Percentiles rank a stretch among this genome's conserved stretches.
These are phyloP conservation scores for Sinocyclocheilus maitianheensis DNA, from an alignment of 2,113 vertebrate genomes.

Conservation along the genomic window DNA sequence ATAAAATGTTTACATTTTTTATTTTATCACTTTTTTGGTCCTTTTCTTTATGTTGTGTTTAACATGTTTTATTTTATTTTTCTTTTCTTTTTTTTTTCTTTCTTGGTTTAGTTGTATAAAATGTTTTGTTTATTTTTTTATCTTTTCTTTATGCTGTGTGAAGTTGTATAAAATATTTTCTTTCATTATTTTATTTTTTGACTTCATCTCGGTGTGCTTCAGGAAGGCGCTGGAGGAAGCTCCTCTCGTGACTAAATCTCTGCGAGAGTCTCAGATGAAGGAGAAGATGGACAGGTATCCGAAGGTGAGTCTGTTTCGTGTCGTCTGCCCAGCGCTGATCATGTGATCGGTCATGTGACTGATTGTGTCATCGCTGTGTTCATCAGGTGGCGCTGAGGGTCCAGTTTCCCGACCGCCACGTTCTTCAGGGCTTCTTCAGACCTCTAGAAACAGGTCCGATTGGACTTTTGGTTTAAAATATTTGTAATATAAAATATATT, in stretches of 20 bases:
- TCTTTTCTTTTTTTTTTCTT: too few species aligned
- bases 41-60: too few species aligned
- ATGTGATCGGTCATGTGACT: conserved; percentile 13
- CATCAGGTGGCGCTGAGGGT: conserved; percentile 88
- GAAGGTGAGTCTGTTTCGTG: conserved; percentile 75
- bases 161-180: too few species aligned
- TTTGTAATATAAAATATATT: too few species aligned
- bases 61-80: too few species aligned
- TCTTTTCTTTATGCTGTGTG: too few species aligned
- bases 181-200: too few species aligned
- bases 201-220: not conserved
- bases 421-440: conserved; percentile 91
- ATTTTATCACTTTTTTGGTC: too few species aligned
- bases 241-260: conserved; percentile 85
- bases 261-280: conserved; percentile 83
- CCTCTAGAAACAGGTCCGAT: conserved; percentile 86
- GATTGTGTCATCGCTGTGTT: not conserved
- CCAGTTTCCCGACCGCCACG: conserved; percentile 89
- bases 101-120: too few species aligned
- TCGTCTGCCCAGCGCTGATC: not conserved
- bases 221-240: conserved; percentile 89
- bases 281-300: conserved; percentile 90
- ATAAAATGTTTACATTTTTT: too few species aligned
- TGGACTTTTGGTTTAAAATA: too few species aligned
- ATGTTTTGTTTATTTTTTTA: too few species aligned